Percentiles rank a stretch among this genome's conserved stretches.
Evolutionary conservation across 1,140 invertebrate genomes (phyloP).

Genomic region (Zaprionus ghesquierei): DNA sequence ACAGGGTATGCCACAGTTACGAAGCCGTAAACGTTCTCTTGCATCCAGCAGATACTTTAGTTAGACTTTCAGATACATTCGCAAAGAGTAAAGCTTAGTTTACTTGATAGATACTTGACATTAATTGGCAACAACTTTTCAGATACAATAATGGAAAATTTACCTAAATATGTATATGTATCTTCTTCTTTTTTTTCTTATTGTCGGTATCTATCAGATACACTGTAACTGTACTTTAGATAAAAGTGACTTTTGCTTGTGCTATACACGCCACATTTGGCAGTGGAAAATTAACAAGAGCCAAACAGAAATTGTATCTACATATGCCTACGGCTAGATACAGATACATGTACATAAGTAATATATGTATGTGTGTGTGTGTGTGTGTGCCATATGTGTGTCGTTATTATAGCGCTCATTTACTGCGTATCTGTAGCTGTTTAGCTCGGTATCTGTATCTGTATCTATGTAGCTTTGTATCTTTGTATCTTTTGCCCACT

Average conservation of each 20-base stretch:
- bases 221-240: background rate
- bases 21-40: too few species aligned
- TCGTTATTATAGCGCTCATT: conserved; percentile 6
- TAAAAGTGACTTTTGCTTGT: background rate
- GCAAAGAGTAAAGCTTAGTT: background rate
- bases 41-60: background rate
- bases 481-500: background rate
- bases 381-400: conserved; percentile 1
- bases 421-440: conserved; percentile 17
- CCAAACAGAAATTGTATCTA: conserved; percentile 42
- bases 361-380: background rate
- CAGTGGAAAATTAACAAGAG: conserved; percentile 51
- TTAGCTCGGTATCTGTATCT: conserved; percentile 10
- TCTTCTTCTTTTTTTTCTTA: background rate
- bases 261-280: conserved; percentile 39
- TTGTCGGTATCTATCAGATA: background rate
- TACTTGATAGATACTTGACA: background rate
- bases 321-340: conserved; percentile 29
- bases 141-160: background rate
- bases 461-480: conserved; percentile 10
- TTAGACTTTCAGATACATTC: background rate
- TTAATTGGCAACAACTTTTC: background rate
- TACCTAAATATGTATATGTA: too few species aligned
- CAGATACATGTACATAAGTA: conserved; percentile 16
- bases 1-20: background rate